Evolutionary conservation across 1,140 invertebrate genomes (phyloP), one percentile per base, ranked within the genome.

Genomic region (Drosophila tani): DNA sequence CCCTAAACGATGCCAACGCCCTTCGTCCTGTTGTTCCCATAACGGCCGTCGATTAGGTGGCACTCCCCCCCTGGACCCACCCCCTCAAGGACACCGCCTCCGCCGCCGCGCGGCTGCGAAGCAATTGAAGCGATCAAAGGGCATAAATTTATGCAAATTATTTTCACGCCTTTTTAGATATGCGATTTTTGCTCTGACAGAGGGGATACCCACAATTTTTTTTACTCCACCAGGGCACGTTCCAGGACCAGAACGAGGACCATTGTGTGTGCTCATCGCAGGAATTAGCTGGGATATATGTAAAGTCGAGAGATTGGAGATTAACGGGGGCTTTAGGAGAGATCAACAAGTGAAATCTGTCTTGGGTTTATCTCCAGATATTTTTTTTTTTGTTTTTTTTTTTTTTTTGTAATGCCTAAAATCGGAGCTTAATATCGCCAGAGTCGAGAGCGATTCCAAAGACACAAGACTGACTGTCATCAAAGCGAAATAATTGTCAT

Each of bases 141-240:
- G 82, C 91, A 83, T 74, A 91, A 91, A 92, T 91, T 92, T 92
- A 92, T 92, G 91, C 90, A 92, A 92, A 92, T 92, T 91, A 92
- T 90, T 92, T 92, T 92, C 91, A 92, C 91, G 91, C 91, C 91
- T 92, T 92, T 92, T 92, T 92, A 92, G 91, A 90, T 92, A 92
- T 83, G 81, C 91, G 75, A 82, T 74, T 83, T 91, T 59, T 82
- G 60, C 27, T 19, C 32, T 40, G 29, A 24, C 58, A 38, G 1
- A 29, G 29, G 50, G 50, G 11, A 14, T 19, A 53, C 11, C 51
- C 53, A 24, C 17, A 9, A 11, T 40, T 56, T 41, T 41, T 41
- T 41, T 41, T 62, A 35, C 58, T 32, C 14, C 40, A 41, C 40
- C 35, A 24, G 8, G 38, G 38, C 69, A 73, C 69, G 66, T 45